Conservation (phyloP, 2,797 vertebrate species). For the Esox masquinongy region DNA sequence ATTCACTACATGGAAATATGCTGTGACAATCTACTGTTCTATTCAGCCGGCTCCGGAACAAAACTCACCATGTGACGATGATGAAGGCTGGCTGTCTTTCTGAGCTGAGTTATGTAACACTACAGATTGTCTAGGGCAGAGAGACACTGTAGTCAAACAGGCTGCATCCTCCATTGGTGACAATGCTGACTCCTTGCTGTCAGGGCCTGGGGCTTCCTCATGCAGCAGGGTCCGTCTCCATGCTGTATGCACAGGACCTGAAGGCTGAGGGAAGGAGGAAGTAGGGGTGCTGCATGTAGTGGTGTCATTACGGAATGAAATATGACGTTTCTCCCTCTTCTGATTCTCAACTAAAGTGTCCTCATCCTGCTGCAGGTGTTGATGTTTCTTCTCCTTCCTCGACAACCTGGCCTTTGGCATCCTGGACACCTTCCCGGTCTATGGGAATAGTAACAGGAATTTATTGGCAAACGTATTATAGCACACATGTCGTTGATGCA, state of each 20-base stretch:
- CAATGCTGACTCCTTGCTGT: slow-evolving; percentile 6
- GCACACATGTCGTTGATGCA: neutral
- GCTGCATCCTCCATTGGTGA: slow-evolving; percentile 6
- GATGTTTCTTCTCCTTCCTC: slow-evolving; percentile 53
- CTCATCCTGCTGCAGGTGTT: slow-evolving; percentile 3
- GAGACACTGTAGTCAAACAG: slow-evolving; percentile 36
- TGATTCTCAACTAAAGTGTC: slow-evolving; percentile 16
- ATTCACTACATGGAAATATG: neutral
- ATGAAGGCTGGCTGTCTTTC: slow-evolving; percentile 17
- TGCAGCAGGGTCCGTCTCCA: slow-evolving; percentile 60
- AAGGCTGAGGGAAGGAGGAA: slow-evolving; percentile 36
- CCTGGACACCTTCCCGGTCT: slow-evolving; percentile 65
- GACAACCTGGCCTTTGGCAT: slow-evolving; percentile 50
- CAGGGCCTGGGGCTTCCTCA: slow-evolving; percentile 40
- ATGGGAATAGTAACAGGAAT: neutral
- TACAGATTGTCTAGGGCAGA: slow-evolving; percentile 35
- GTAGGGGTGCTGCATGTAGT: slow-evolving; percentile 25
- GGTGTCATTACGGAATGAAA: slow-evolving; percentile 31
- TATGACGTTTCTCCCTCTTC: slow-evolving; percentile 34
- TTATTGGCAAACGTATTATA: neutral
- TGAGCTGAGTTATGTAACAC: slow-evolving; percentile 39
- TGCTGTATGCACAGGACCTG: slow-evolving; percentile 33
- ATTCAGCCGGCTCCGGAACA: neutral
- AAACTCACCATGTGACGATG: slow-evolving; percentile 42
- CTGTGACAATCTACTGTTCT: neutral